Conservation (phyloP, 2,888 invertebrate genomes). For the Caenorhabditis doughertyi region DNA sequence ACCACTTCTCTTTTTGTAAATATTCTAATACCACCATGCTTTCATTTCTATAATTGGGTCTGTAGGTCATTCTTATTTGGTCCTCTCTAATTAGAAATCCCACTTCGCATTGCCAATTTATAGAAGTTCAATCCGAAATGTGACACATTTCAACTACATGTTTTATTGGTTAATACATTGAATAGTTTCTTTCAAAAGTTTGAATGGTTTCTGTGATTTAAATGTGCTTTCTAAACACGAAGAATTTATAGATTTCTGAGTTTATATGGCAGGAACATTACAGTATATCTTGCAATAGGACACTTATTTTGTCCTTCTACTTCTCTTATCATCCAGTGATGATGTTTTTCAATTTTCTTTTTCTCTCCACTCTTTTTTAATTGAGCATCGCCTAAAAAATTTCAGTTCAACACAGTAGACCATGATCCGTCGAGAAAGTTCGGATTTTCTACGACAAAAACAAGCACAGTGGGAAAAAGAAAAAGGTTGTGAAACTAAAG, state of each 20-base stretch:
- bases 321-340: conserved; percentile 26
- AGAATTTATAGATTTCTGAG: not conserved
- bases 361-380: not conserved
- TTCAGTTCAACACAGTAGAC: not conserved
- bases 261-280: not conserved
- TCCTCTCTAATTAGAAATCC: conserved; percentile 14
- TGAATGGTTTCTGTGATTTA: not conserved
- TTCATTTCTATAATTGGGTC: not conserved
- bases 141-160: conserved; percentile 6
- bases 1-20: not conserved
- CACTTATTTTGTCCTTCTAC: not conserved
- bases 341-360: too few relatives aligned
- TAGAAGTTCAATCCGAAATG: not conserved
- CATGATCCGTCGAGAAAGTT: conserved; percentile 40
- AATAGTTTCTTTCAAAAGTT: not conserved
- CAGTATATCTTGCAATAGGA: not conserved
- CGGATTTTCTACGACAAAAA: conserved; percentile 55
- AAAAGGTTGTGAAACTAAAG: conserved; percentile 35
- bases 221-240: not conserved
- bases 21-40: not conserved
- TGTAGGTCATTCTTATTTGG: conserved; percentile 5
- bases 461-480: conserved; percentile 67
- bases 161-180: not conserved
- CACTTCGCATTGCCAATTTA: conserved; percentile 1
- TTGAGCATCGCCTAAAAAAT: not conserved